These are phyloP conservation scores for Edolisoma coerulescens DNA, from an alignment of 2,113 vertebrate genomes.

Conservation along the genomic window DNA sequence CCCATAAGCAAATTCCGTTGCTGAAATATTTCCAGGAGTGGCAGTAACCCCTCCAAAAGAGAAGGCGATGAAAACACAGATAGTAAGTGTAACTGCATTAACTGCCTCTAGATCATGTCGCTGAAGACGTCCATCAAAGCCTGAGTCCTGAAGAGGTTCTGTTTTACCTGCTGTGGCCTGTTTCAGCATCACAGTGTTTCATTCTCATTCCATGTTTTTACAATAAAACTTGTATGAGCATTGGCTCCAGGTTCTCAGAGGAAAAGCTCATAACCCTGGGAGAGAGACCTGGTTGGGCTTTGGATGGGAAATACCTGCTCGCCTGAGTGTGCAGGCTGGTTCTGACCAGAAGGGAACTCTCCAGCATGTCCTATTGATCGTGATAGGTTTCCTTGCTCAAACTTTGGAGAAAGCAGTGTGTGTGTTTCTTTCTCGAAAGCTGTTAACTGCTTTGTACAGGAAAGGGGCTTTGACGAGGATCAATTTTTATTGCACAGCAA, in stretches of 20 bases:
- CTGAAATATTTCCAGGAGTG: slow-evolving; percentile 78
- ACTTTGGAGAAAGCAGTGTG: not conserved
- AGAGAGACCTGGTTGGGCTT: not conserved
- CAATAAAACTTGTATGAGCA: not conserved
- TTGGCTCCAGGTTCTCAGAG: not conserved
- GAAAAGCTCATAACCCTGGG: not conserved
- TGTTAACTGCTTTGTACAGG: not conserved
- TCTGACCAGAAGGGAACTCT: not conserved
- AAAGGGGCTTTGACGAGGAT: slow-evolving; percentile 39
- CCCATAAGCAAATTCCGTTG: slow-evolving; percentile 72
- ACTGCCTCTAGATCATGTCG: slow-evolving; percentile 23
- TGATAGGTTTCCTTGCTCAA: not conserved
- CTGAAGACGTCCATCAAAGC: slow-evolving; percentile 49
- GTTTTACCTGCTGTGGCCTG: slow-evolving; percentile 61
- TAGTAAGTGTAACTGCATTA: not conserved
- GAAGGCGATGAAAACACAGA: slow-evolving; percentile 66
- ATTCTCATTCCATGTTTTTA: not conserved
- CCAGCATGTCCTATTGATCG: not conserved
- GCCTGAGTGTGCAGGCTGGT: not conserved
- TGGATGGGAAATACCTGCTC: not conserved
- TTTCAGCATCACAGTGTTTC: not conserved
- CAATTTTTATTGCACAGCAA: slow-evolving; percentile 12
- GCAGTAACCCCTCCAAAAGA: slow-evolving; percentile 68
- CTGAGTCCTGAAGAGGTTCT: slow-evolving; percentile 5
- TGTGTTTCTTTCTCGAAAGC: not conserved